phyloP scores from a whole-genome alignment of 2,113 vertebrate species.

The Pterocles burchelli region DNA sequence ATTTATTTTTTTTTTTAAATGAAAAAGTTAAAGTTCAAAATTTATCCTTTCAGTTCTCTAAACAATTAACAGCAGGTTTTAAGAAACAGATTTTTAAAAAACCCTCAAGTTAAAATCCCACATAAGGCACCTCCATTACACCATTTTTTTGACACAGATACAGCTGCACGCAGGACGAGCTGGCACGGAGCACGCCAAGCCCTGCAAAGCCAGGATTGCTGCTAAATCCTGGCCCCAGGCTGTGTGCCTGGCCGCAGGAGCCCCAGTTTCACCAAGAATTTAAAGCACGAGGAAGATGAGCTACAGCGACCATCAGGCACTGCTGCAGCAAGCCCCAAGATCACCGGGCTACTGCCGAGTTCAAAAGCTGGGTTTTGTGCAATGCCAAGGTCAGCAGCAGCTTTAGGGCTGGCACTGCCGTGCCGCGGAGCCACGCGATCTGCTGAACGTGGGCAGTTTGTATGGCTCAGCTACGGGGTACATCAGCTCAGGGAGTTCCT shows the following conservation, averaged over 20 bases:
- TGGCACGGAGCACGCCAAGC: fast-evolving
- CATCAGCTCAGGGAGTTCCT: fast-evolving
- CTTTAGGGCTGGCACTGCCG: fast-evolving
- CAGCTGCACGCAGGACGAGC: fast-evolving
- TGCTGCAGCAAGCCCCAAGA: neutral
- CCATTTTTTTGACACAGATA: neutral
- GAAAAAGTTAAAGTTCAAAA: neutral
- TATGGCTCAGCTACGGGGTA: neutral
- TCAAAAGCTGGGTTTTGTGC: fast-evolving
- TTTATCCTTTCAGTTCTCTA: neutral
- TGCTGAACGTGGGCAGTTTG: neutral
- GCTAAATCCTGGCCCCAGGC: neutral
- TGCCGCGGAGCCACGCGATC: fast-evolving
- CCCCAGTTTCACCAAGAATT: neutral
- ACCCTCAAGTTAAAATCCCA: neutral
- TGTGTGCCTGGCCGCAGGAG: fast-evolving
- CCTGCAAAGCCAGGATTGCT: fast-evolving
- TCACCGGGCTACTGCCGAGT: fast-evolving
- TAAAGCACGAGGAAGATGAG: neutral
- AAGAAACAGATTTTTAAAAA: neutral
- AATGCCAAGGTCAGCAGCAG: neutral
- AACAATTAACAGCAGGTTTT: neutral
- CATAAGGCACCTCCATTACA: neutral
- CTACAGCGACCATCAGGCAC: fast-evolving
- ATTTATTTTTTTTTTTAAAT: neutral